Evolutionary conservation across 2,797 vertebrate species (phyloP).

Genomic region (Tragopan temminckii): DNA sequence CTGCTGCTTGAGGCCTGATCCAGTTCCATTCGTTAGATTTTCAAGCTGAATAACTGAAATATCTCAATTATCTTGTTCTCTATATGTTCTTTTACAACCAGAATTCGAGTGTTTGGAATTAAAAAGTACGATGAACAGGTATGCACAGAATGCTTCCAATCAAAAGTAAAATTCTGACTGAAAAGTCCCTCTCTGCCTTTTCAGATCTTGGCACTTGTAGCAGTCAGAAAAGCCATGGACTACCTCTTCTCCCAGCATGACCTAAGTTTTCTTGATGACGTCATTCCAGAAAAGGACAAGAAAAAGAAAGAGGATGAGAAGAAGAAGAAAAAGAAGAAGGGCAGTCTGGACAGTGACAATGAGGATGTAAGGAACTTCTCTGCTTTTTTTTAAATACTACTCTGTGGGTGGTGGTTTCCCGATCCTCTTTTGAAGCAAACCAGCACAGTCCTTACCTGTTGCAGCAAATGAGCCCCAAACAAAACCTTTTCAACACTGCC

Average conservation of each 20-base stretch:
- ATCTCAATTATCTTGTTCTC: not conserved
- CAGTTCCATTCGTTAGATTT: not conserved
- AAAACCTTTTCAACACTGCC: not conserved
- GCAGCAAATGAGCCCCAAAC: not conserved
- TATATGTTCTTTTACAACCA: not conserved
- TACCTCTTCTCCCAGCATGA: conserved; percentile 97
- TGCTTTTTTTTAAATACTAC: not conserved
- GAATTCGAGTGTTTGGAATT: not conserved
- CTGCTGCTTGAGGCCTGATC: not conserved
- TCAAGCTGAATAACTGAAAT: not conserved
- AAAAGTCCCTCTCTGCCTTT: conserved; percentile 16
- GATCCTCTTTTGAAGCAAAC: not conserved
- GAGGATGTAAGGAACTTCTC: conserved; percentile 90
- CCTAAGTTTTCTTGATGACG: conserved; percentile 95
- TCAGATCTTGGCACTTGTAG: conserved; percentile 96
- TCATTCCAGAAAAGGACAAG: conserved; percentile 99
- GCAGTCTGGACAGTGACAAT: conserved; percentile 92
- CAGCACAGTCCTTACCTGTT: not conserved
- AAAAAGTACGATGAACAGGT: not conserved
- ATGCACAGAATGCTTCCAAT: not conserved
- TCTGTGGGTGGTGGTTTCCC: not conserved
- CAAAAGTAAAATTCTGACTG: not conserved
- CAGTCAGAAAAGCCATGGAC: conserved; percentile 97
- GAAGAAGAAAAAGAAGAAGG: conserved; percentile 94
- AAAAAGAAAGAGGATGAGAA: conserved; percentile 99